Conservation (phyloP, 2,888 invertebrate genomes). For the Norana najaformis region DNA sequence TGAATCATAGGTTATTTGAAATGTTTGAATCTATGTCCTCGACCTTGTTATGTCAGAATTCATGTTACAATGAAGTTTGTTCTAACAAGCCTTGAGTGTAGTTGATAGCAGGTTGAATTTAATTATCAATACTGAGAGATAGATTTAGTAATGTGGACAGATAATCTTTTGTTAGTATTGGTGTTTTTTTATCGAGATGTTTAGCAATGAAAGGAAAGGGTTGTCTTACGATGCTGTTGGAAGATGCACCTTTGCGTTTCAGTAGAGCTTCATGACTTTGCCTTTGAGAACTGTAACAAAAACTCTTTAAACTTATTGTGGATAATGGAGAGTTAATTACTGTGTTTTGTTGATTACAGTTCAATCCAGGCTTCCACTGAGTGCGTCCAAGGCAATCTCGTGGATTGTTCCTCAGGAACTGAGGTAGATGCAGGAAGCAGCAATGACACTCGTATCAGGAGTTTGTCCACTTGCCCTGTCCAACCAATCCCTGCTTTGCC, state of each 20-base stretch:
- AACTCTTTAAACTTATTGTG: background rate
- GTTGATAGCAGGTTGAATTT: too few relatives aligned
- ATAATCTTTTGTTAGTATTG: too few relatives aligned
- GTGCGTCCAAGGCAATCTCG: background rate
- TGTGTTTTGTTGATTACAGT: background rate
- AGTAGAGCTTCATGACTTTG: background rate
- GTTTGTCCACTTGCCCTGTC: background rate
- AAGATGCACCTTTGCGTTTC: background rate
- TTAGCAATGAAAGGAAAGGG: too few relatives aligned
- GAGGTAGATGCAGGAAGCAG: background rate
- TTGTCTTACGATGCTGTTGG: background rate
- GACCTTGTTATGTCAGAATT: too few relatives aligned
- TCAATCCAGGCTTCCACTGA: background rate
- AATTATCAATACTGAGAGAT: too few relatives aligned
- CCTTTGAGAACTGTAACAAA: background rate
- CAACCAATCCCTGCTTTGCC: background rate
- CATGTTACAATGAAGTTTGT: too few relatives aligned
- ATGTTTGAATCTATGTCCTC: too few relatives aligned
- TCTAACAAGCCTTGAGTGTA: too few relatives aligned
- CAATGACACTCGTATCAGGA: background rate
- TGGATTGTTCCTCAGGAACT: background rate
- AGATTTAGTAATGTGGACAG: too few relatives aligned
- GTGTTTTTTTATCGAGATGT: too few relatives aligned
- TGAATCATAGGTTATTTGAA: too few relatives aligned
- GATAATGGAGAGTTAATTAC: background rate